phyloP scores from a whole-genome alignment of 2,888 invertebrate genomes.

The Liposcelis brunnea region DNA sequence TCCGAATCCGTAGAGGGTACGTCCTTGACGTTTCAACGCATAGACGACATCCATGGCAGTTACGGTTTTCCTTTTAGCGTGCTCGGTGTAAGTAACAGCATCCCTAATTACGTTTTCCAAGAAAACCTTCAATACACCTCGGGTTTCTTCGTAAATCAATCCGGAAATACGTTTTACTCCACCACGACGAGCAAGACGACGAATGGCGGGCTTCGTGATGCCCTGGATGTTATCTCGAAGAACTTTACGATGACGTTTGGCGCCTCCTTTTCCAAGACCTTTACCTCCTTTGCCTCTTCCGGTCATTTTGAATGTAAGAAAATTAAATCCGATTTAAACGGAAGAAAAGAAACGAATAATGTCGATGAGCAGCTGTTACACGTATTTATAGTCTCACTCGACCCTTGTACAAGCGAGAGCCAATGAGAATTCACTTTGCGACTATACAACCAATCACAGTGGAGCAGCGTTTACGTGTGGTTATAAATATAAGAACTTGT shows the following conservation, averaged over 20 bases:
- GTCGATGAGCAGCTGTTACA: too few relatives aligned
- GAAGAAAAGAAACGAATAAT: too few relatives aligned
- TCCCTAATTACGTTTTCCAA: slow-evolving; percentile 64
- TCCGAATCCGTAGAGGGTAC: slow-evolving; percentile 66
- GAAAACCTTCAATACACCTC: slow-evolving; percentile 63
- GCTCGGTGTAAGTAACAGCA: slow-evolving; percentile 74
- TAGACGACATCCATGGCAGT: slow-evolving; percentile 81
- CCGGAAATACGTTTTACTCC: slow-evolving; percentile 36
- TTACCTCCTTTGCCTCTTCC: slow-evolving; percentile 66
- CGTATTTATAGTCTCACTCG: too few relatives aligned
- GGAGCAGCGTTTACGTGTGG: too few relatives aligned
- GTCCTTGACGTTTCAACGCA: slow-evolving; percentile 65
- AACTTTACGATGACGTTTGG: slow-evolving; percentile 69
- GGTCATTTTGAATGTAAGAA: too few relatives aligned
- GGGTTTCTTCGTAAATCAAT: slow-evolving; percentile 56
- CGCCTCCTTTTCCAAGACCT: slow-evolving; percentile 62
- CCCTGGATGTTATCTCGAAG: slow-evolving; percentile 33
- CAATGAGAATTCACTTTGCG: too few relatives aligned
- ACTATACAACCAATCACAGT: too few relatives aligned
- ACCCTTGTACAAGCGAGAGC: too few relatives aligned
- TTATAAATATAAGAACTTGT: too few relatives aligned
- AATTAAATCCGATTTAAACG: too few relatives aligned
- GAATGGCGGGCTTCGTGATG: slow-evolving; percentile 61
- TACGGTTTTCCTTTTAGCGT: slow-evolving; percentile 75
- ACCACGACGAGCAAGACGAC: slow-evolving; percentile 49